Conservation (phyloP, 2,797 vertebrate genomes). For the Lacerta agilis region DNA sequence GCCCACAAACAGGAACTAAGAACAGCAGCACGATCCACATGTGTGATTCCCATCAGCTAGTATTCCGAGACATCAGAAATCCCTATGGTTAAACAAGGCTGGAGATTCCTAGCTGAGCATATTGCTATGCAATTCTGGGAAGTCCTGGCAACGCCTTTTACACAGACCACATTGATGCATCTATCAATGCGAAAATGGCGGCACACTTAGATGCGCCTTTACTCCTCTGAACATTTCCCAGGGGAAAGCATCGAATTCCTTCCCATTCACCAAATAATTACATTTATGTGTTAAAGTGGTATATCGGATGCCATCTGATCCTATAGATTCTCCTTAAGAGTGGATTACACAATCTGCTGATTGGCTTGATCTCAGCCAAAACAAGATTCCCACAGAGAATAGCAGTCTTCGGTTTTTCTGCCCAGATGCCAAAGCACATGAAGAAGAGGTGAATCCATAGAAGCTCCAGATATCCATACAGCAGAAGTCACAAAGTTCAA, state of each 20-base stretch:
- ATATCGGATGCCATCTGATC: slow-evolving; percentile 60
- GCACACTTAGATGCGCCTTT: slow-evolving; percentile 60
- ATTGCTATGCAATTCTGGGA: slow-evolving; percentile 33
- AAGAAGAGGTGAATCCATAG: slow-evolving; percentile 79
- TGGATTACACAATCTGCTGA: slow-evolving; percentile 44
- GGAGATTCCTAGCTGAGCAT: slow-evolving; percentile 31
- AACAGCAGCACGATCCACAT: too few relatives aligned
- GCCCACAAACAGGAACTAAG: too few relatives aligned
- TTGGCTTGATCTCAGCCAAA: slow-evolving; percentile 69
- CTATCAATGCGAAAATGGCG: slow-evolving; percentile 60
- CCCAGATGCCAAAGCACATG: slow-evolving; percentile 72
- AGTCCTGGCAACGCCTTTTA: slow-evolving; percentile 56
- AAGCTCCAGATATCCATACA: slow-evolving; percentile 79
- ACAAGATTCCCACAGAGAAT: slow-evolving; percentile 68
- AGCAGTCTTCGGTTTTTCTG: slow-evolving; percentile 69
- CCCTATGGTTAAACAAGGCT: slow-evolving; percentile 52
- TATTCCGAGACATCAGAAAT: slow-evolving; percentile 9
- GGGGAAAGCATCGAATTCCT: slow-evolving; percentile 47
- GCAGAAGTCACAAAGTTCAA: slow-evolving; percentile 77
- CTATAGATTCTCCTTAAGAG: slow-evolving; percentile 56
- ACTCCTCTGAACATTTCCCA: slow-evolving; percentile 66
- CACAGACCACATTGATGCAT: slow-evolving; percentile 37
- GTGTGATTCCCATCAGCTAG: too few relatives aligned
- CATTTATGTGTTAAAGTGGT: slow-evolving; percentile 42
- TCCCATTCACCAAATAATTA: slow-evolving; percentile 57